A percentile compares a stretch with the other conserved stretches of the same genome.
These are phyloP conservation scores for Glaucidium brasilianum DNA, from an alignment of 2,113 vertebrate species.

Conservation along the genomic window DNA sequence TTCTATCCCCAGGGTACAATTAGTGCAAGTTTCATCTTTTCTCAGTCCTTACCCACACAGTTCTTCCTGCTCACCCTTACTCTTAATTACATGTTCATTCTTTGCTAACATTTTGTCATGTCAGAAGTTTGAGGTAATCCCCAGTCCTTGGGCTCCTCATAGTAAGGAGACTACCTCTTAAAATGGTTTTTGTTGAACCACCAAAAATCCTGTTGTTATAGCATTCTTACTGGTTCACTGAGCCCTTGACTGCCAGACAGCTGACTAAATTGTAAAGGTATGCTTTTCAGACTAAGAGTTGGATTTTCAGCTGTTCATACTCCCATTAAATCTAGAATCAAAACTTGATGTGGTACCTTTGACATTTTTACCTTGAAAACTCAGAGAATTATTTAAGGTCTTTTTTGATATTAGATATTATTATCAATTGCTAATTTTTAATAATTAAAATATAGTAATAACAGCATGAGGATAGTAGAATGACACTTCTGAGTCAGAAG, in stretches of 20 bases:
- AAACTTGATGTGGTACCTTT: background rate
- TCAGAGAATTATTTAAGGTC: background rate
- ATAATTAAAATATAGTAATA: background rate
- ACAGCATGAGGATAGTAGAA: background rate
- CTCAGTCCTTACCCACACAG: background rate
- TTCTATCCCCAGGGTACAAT: conserved; percentile 36
- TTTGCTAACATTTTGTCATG: background rate
- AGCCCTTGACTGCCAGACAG: background rate
- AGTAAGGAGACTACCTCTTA: background rate
- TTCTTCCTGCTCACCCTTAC: background rate
- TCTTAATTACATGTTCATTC: background rate
- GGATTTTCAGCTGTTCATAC: conserved; percentile 18
- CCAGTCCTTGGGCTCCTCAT: background rate
- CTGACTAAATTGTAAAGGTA: background rate
- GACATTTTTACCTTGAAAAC: background rate
- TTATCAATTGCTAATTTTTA: background rate
- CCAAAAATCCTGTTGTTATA: background rate
- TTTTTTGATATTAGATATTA: background rate
- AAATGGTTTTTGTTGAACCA: background rate
- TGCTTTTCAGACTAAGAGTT: background rate
- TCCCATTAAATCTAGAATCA: background rate
- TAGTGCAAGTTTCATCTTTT: conserved; percentile 25
- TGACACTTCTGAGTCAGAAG: background rate
- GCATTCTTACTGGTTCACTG: rapidly evolving
- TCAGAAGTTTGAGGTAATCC: background rate